phyloP scores from a whole-genome alignment of 2,113 vertebrate genomes.

The Chaetorhynchus papuensis region DNA sequence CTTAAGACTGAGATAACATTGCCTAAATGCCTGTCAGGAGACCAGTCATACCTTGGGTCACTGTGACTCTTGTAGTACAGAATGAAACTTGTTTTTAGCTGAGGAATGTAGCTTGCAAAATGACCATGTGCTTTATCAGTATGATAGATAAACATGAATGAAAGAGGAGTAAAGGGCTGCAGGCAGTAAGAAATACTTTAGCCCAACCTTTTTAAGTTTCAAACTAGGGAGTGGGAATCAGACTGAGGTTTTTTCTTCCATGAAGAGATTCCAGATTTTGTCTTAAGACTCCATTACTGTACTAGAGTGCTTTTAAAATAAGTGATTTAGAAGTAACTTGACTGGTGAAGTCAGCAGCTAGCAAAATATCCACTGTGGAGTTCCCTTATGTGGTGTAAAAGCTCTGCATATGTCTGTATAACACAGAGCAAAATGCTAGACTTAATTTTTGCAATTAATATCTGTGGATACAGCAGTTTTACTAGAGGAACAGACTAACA shows the following conservation, averaged over 20 bases:
- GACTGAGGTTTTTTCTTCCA: background rate
- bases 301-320: background rate
- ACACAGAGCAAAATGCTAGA: background rate
- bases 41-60: background rate
- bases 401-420: background rate
- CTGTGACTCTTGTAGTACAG: background rate
- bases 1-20: background rate
- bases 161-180: background rate
- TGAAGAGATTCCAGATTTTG: background rate
- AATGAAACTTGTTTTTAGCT: background rate
- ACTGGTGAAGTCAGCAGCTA: background rate
- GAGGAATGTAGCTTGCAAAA: background rate
- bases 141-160: background rate
- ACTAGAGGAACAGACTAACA: background rate
- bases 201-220: background rate
- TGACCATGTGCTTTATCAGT: background rate
- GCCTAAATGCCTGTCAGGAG: background rate
- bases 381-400: background rate
- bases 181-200: background rate
- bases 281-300: background rate
- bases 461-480: background rate
- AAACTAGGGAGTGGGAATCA: background rate
- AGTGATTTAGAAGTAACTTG: background rate
- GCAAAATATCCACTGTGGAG: background rate
- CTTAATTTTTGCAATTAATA: background rate